These are phyloP conservation scores for Rhimphoctona megacephalus DNA, from an alignment of 2,888 invertebrate genomes.

Conservation along the genomic window DNA sequence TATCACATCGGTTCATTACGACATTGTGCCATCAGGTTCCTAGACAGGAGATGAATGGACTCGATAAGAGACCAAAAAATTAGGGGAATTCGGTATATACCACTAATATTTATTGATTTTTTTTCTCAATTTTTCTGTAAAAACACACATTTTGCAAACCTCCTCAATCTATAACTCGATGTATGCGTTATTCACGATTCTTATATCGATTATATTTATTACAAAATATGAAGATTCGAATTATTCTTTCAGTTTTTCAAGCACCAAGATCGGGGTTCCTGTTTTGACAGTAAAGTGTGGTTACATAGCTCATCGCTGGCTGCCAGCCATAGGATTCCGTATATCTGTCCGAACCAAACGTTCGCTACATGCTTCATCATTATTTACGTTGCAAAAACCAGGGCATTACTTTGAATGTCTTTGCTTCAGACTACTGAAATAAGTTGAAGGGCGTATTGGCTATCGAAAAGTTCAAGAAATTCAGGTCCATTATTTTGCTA, in stretches of 20 bases:
- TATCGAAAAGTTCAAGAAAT: neutral
- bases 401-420: slow-evolving; percentile 12
- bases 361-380: slow-evolving; percentile 16
- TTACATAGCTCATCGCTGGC: slow-evolving; percentile 28
- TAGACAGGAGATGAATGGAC: neutral
- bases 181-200: neutral
- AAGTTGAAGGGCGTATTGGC: neutral
- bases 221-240: neutral
- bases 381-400: slow-evolving; percentile 20
- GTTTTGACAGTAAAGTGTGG: neutral
- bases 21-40: neutral
- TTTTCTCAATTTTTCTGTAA: neutral
- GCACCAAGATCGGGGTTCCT: slow-evolving; percentile 1
- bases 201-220: neutral
- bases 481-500: neutral
- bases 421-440: neutral
- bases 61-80: neutral
- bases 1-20: slow-evolving; percentile 5
- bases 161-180: neutral
- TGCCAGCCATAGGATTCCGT: slow-evolving; percentile 27
- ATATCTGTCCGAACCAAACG: slow-evolving; percentile 26
- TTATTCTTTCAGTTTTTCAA: slow-evolving; percentile 5
- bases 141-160: neutral
- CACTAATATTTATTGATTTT: neutral
- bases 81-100: slow-evolving; percentile 3